Evolutionary conservation across 2,797 vertebrate species (phyloP).

Genomic region (Gambusia yucatana): DNA sequence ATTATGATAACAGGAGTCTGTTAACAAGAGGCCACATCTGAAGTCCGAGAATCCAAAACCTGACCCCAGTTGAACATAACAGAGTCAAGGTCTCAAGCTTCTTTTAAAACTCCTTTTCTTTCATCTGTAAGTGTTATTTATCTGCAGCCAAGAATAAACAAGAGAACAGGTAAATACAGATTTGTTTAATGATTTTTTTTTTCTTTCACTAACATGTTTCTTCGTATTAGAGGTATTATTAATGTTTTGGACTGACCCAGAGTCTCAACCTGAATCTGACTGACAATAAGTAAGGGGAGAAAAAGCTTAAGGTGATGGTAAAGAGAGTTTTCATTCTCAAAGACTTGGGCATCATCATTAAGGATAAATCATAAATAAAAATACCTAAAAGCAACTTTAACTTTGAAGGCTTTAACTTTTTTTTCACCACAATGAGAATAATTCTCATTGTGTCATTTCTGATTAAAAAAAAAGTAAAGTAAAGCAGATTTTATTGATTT

Average conservation of each 20-base stretch:
- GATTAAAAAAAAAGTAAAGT: background rate
- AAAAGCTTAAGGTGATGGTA: background rate
- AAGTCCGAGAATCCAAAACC: slow-evolving; percentile 36
- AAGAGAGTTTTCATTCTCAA: background rate
- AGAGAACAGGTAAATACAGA: background rate
- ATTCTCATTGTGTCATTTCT: background rate
- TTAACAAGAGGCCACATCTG: slow-evolving; percentile 51
- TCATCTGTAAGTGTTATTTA: slow-evolving; percentile 6
- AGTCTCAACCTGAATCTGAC: background rate
- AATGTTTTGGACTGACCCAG: background rate
- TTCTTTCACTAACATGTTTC: background rate
- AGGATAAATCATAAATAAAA: background rate
- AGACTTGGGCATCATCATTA: background rate
- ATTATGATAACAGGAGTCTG: slow-evolving; percentile 55
- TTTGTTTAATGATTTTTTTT: background rate
- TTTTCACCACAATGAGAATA: background rate
- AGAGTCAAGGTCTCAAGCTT: slow-evolving; percentile 20
- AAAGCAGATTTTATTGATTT: background rate
- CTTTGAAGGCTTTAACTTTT: background rate
- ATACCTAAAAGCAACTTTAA: background rate
- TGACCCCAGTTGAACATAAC: slow-evolving; percentile 43
- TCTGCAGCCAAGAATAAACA: slow-evolving; percentile 6
- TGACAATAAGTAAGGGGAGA: background rate
- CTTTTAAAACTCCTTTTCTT: slow-evolving; percentile 2
- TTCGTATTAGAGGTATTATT: background rate